phyloP scores from a whole-genome alignment of 2,888 invertebrate species.

The Cerceris rybyensis region DNA sequence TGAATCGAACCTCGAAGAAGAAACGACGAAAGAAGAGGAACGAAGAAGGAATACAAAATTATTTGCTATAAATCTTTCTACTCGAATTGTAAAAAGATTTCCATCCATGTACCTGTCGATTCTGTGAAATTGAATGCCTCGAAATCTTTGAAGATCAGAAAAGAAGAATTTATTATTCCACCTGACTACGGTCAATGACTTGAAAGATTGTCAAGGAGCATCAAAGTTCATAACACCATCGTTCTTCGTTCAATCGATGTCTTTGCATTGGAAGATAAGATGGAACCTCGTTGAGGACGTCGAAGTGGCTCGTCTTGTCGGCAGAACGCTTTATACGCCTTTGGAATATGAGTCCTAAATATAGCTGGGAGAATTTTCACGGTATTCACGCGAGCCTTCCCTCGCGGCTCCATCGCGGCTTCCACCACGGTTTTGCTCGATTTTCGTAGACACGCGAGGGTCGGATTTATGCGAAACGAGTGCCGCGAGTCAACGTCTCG shows the following conservation, averaged over 20 bases:
- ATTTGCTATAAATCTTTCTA: too few species aligned
- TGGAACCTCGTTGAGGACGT: conserved; percentile 8
- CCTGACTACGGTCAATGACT: too few species aligned
- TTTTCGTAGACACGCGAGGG: conserved; percentile 56
- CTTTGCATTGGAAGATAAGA: too few species aligned
- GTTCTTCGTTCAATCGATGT: too few species aligned
- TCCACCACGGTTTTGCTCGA: conserved; percentile 59
- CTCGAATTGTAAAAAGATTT: too few species aligned
- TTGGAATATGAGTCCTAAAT: conserved; percentile 75
- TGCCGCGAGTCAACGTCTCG: conserved; percentile 23
- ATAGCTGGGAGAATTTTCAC: conserved; percentile 75
- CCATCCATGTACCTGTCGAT: too few species aligned
- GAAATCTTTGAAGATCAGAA: too few species aligned
- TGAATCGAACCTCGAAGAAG: conserved; percentile 3
- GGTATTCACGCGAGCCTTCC: conserved; percentile 54
- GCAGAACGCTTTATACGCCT: conserved; percentile 30
- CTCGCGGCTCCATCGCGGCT: conserved; percentile 45
- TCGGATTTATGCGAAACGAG: conserved; percentile 71
- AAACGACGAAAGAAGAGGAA: not conserved
- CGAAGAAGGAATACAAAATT: not conserved
- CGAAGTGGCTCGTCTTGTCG: conserved; percentile 11
- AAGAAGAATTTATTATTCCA: too few species aligned
- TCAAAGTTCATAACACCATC: too few species aligned
- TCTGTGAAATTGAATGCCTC: too few species aligned
- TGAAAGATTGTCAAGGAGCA: too few species aligned